Base-by-base conservation (phyloP, 2,113 vertebrate species). In the Callipepla squamata region DNA sequence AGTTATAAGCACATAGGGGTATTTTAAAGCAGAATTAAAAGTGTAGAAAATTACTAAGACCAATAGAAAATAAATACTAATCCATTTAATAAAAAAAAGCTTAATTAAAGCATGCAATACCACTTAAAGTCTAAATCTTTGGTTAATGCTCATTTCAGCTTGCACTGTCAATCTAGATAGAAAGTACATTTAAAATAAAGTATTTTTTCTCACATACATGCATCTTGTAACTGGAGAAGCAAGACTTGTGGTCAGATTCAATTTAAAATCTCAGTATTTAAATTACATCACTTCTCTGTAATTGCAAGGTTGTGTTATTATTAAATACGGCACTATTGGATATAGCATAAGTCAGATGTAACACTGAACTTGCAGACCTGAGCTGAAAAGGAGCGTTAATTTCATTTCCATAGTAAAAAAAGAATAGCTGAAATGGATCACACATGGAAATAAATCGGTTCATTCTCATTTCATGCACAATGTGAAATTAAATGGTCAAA, bases 401-500 rank as follows among this genome's bases (percentile, higher is more conserved):
- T 88, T 50, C 21, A 86, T 85, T 87, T 81, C 53, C 15, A 68
- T 7, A 1, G 2, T 36, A 58, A 53, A 62, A 45, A 73, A 48
- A 67, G 11, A 75, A 74, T 79, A 59, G 22, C 5, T 69, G 36
- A 91, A 92, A 85, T 44, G 47, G 42, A 74, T 88, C 74, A 79
- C 51, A 53, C 0, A 0, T 1, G 1, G 16, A 92, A 85, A 88
- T 74, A 79, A 89, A 75, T 34, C 14, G 13, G 2, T 17, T 85
- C 40, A 74, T 87, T 88, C 92, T 69, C 11, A 65, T 51, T 87
- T 76, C 45, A 82, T 19, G 30, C 23, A 57, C 76, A 57, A 57
- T 61, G 48, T 65, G 30, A 92, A 91, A 85, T 51, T 48, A 89
- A 93, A 73, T 58, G 26, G 62, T 53, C 23, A 94, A 87, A 81